Evolutionary conservation across 2,797 vertebrate genomes (phyloP), one percentile per base, ranked within the genome.

Genomic region (Spondyliosoma cantharus): DNA sequence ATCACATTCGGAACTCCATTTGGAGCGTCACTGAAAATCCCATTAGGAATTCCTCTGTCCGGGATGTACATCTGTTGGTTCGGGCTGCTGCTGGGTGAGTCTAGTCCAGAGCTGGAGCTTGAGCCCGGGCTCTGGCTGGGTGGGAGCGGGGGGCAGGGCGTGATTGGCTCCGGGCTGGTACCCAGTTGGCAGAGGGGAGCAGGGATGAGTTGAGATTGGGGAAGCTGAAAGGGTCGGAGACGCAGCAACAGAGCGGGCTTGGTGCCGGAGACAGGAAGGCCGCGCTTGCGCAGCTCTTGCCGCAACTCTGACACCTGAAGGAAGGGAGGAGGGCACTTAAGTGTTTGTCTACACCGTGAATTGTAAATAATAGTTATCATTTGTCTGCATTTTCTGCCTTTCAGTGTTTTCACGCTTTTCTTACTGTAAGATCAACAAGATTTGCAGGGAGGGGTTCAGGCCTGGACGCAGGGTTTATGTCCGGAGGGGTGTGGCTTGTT

Each of bases 251-350:
- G 94, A 29, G 95, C 93, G 2, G 97, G 94, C 86, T 98, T 98
- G 50, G 97, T 97, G 74, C 97, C 97, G 0, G 97, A 97, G 66
- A 98, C 97, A 0, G 96, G 96, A 58, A 97, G 96, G 77, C 97
- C 97, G 1, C 96, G 93, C 86, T 97, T 96, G 24, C 97, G 95
- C 74, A 97, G 94, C 91, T 97, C 96, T 85, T 97, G 97, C 11
- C 97, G 94, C 59, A 97, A 95, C 90, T 97, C 97, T 0, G 97
- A 97, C 83, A 98, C 97, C 97, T 98, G 87, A 65, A 62, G 77
- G 53, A 60, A 52, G 62, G 59, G 22, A 59, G 29, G 25, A 58
- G 7, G 42, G 48, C 15, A 13, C 11, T 5, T 24, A 20, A 43
- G 8, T 29, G n/a, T 76, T 58, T 65, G 19, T 49, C 25, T 49